Evolutionary conservation across 2,888 invertebrate genomes (phyloP).

Genomic region (Cinara cedri): DNA sequence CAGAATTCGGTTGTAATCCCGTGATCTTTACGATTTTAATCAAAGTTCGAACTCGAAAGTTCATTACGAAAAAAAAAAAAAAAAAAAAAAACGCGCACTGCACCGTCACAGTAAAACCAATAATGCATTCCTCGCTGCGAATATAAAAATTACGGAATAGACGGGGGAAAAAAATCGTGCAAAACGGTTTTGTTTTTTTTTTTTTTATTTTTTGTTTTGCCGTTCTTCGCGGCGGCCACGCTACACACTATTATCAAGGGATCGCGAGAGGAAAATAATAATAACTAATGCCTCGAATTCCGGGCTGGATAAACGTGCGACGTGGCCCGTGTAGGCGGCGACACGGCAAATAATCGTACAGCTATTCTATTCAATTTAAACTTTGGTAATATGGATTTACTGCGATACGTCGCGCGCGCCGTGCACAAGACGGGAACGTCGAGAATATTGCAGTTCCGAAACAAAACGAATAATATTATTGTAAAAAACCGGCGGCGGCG

Average conservation of each 20-base stretch:
- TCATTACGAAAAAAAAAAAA: no score
- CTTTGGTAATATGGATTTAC: conserved; percentile 3
- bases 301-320: background rate
- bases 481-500: no score
- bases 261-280: background rate
- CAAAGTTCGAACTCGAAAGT: no score
- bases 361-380: conserved; percentile 8
- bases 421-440: background rate
- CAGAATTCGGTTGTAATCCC: no score
- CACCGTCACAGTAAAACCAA: no score
- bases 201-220: no score
- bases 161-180: no score
- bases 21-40: no score
- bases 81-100: no score
- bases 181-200: background rate
- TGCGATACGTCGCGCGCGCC: background rate
- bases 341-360: background rate
- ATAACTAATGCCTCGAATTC: background rate
- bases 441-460: background rate
- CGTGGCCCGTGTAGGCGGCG: background rate
- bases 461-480: background rate
- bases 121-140: no score
- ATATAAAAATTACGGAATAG: no score
- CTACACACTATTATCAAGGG: background rate
- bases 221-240: no score